Evolutionary conservation across 2,113 vertebrate species (phyloP), one percentile per base, ranked within the genome.

Genomic region (Rhynchomys soricoides): DNA sequence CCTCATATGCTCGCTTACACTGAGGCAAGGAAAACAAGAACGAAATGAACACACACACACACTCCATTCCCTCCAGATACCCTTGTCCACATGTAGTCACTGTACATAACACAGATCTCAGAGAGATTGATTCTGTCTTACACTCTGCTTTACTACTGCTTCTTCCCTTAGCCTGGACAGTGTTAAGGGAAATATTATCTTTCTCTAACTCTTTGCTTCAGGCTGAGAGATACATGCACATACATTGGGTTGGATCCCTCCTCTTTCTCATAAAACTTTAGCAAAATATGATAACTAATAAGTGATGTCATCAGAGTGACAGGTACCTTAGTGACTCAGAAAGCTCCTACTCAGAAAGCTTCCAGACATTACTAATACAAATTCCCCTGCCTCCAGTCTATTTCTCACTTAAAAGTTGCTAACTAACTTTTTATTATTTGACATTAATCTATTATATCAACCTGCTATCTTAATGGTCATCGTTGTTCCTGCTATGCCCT

Each of bases 151-250:
- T 85, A 74, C 64, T 71, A 29, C 24, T 70, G 43, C 81, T 82
- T 79, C 37, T 74, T 85, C 64, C 50, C 50, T 26, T 52, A 85
- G 59, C 22, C 82, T 9, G 3, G 13, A 7, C 68, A 70, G 2
- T 29, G 62, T 43, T 62, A 15, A 93, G 91, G 24, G 26, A 93
- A 96, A 91, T 12, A 62, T 50, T 12, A 48, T 59, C 94, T 95
- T 85, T 45, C 40, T 26, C 48, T 52, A 15, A 16, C 70, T 52
- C 48, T 55, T 55, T 71, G 37, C 52, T 83, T 93, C 77, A 40
- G 22, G 57, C 62, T 92, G 88, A 70, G 71, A 82, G 26, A 82
- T 55, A 45, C 94, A 68, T 79, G 55, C 31, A 86, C 7, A 50
- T 70, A 90, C 5, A 2, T 37, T 77, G 29, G 24, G 31, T 81